Evolutionary conservation across 2,888 invertebrate species (phyloP).

Genomic region (Microdon myrmicae): DNA sequence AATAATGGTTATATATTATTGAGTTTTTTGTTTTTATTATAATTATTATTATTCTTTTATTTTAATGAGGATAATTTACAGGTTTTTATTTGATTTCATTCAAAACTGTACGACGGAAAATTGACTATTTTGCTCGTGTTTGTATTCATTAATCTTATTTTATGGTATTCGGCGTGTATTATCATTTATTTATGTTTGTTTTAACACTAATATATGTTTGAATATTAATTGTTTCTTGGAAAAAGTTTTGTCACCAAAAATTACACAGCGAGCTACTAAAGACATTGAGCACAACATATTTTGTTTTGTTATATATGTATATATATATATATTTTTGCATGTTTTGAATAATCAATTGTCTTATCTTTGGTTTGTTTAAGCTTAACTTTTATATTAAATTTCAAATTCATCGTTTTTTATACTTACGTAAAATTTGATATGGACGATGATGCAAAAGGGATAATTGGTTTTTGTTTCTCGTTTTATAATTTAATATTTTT

Average conservation of each 20-base stretch:
- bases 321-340: constrained; percentile 26
- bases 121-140: constrained; percentile 50
- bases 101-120: constrained; percentile 44
- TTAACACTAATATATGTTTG: constrained; percentile 33
- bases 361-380: constrained; percentile 5
- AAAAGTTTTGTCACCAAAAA: too few species aligned
- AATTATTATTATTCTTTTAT: too few species aligned
- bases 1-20: constrained; percentile 34
- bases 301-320: constrained; percentile 3
- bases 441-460: constrained; percentile 52
- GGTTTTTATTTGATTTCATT: constrained; percentile 15
- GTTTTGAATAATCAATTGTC: too few species aligned
- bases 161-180: too few species aligned
- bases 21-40: constrained; percentile 1
- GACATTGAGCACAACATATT: constrained; percentile 48
- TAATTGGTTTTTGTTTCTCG: constrained; percentile 45
- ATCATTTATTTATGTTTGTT: constrained; percentile 9
- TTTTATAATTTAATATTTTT: constrained; percentile 21
- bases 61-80: too few species aligned
- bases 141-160: constrained; percentile 16
- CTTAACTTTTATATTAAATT: constrained; percentile 21
- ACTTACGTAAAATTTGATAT: constrained; percentile 50
- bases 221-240: constrained; percentile 36
- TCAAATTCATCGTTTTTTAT: constrained; percentile 3
- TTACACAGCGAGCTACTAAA: constrained; percentile 36